Evolutionary conservation across 2,797 vertebrate species (phyloP).

Genomic region (Pempheris klunzingeri): DNA sequence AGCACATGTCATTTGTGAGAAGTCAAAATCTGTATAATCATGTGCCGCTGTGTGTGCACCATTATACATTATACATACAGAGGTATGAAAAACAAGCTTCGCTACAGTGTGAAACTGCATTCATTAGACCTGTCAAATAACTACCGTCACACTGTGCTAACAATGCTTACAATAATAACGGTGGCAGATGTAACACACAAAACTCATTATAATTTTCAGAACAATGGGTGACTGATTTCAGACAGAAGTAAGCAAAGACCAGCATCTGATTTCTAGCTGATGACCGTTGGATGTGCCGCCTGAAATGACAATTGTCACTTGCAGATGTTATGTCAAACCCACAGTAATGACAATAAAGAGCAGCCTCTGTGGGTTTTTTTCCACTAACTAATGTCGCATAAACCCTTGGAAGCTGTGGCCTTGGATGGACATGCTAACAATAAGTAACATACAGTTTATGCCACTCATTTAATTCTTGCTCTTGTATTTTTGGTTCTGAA

Average conservation of each 20-base stretch:
- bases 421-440: too few species aligned
- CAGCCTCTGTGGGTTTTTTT: too few species aligned
- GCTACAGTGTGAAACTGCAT: conserved; percentile 1
- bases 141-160: not conserved
- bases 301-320: not conserved
- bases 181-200: not conserved
- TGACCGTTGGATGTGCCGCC: not conserved
- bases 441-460: too few species aligned
- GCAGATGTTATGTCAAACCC: not conserved
- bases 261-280: not conserved
- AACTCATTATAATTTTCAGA: not conserved
- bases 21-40: not conserved
- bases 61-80: conserved; percentile 1
- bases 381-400: too few species aligned
- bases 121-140: not conserved
- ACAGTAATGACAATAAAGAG: too few species aligned
- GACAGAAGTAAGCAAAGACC: not conserved
- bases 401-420: too few species aligned
- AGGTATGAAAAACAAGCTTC: conserved; percentile 9
- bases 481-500: too few species aligned
- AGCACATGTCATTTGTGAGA: conserved; percentile 19
- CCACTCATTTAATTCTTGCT: too few species aligned
- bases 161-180: not conserved
- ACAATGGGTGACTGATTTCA: not conserved
- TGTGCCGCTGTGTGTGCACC: conserved; percentile 3